Conservation (phyloP, 2,113 vertebrate species). For the Sorex fumeus region DNA sequence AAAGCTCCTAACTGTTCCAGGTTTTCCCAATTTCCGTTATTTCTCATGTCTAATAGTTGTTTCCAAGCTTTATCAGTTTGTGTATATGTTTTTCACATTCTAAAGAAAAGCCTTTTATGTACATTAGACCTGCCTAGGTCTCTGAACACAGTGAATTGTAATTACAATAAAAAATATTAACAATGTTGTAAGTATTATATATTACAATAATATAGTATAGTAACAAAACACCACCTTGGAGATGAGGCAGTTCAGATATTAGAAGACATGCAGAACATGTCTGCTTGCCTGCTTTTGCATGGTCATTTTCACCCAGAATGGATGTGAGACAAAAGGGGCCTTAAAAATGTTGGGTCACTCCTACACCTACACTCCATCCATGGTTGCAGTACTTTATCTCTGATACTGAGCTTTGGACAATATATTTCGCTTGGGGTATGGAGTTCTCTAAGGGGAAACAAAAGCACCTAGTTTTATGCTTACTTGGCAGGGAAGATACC, state of each 20-base stretch:
- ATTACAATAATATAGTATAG: background rate
- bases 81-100: background rate
- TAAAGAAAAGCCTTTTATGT: background rate
- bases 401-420: background rate
- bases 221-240: background rate
- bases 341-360: background rate
- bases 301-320: background rate
- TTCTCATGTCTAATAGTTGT: background rate
- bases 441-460: background rate
- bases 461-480: too few species aligned
- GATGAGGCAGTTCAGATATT: background rate
- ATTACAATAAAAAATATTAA: too few species aligned
- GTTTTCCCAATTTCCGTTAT: background rate
- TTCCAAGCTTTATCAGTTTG: background rate
- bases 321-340: too few species aligned
- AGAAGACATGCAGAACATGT: background rate
- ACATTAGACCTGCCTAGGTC: background rate
- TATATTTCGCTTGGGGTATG: background rate
- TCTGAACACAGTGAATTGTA: background rate
- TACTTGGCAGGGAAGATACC: too few species aligned
- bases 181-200: background rate
- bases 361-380: too few species aligned
- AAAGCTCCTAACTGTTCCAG: background rate
- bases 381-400: background rate
- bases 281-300: background rate